A percentile compares a stretch with the other conserved stretches of the same genome.
Conservation (phyloP, 2,888 invertebrate species). For the Agrotis clavis region DNA sequence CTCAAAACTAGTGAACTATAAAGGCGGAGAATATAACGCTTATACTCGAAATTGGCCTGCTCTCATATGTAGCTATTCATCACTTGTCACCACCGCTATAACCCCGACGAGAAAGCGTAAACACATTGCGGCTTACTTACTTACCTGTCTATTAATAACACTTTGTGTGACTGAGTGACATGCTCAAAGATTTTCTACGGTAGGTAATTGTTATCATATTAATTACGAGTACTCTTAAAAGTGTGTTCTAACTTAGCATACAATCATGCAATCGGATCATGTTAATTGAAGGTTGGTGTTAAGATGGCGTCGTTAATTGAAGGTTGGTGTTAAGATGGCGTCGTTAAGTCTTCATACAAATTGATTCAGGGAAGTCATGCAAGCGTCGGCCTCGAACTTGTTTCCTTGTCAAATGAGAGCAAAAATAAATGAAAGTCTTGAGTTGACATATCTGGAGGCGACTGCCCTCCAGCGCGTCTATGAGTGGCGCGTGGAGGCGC, state of each 20-base stretch:
- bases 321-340: constrained; percentile 2
- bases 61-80: constrained; percentile 47
- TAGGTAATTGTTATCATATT: neutral
- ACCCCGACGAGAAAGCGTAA: constrained; percentile 38
- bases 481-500: too few species aligned
- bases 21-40: constrained; percentile 75
- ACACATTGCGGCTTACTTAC: constrained; percentile 42
- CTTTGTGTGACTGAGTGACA: constrained; percentile 19
- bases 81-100: constrained; percentile 37
- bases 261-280: constrained; percentile 2
- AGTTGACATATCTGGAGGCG: too few species aligned
- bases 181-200: constrained; percentile 8
- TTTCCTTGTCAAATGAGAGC: constrained; percentile 28
- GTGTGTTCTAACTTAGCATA: neutral
- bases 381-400: constrained; percentile 7
- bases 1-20: constrained; percentile 77
- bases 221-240: neutral
- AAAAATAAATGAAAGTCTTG: constrained; percentile 52
- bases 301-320: constrained; percentile 13
- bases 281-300: constrained; percentile 17
- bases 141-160: constrained; percentile 37
- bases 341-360: constrained; percentile 22
- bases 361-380: constrained; percentile 18
- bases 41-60: constrained; percentile 67
- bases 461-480: too few species aligned